Evolutionary conservation across 2,113 vertebrate genomes (phyloP), one percentile per base, ranked within the genome.

Genomic region (Syrmaticus mikado): DNA sequence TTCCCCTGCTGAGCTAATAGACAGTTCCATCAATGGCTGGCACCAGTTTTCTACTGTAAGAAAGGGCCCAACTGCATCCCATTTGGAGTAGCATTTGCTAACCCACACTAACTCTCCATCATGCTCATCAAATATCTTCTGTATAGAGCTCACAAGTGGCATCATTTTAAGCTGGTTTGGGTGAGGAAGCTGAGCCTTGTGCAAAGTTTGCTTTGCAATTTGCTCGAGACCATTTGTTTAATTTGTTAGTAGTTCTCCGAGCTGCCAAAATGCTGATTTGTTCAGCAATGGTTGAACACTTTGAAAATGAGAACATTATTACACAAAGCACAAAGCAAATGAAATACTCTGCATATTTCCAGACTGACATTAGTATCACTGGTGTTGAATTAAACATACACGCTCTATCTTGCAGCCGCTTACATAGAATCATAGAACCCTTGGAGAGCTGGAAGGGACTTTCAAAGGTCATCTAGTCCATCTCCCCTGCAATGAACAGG

Each of bases 141-240:
- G 34, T 50, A 4, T 4, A 40, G 34, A 1, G 15, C 48, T 76
- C 36, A 1, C 32, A 25, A 4, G 21, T 34, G 32, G 38, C 55
- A 27, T n/a, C 2, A 0, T 32, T 41, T 52, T 53, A 20, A 64
- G 34, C 19, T 46, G 1, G 5, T 32, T 14, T 60, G 15, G 75
- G 60, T 24, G 72, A 90, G 64, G 60, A 16, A 19, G 62, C 67
- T 89, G n/a, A 66, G 67, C 68, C 86, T 76, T 3, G 1, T 16
- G 43, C 68, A 74, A 66, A 71, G 57, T 88, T 74, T 84, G 52
- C 46, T 68, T 78, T 81, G 65, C 62, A 75, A 57, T 93, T 92
- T 77, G 72, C 88, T 94, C 50, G 10, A 18, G 67, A 18, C 7
- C 79, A 64, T 71, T 88, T 61, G 70, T 82, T 91, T 78, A 38